Percentiles rank a stretch among this genome's conserved stretches.
These are phyloP conservation scores for Meloidogyne exigua DNA, from an alignment of 1,140 invertebrate species.

Conservation along the genomic window DNA sequence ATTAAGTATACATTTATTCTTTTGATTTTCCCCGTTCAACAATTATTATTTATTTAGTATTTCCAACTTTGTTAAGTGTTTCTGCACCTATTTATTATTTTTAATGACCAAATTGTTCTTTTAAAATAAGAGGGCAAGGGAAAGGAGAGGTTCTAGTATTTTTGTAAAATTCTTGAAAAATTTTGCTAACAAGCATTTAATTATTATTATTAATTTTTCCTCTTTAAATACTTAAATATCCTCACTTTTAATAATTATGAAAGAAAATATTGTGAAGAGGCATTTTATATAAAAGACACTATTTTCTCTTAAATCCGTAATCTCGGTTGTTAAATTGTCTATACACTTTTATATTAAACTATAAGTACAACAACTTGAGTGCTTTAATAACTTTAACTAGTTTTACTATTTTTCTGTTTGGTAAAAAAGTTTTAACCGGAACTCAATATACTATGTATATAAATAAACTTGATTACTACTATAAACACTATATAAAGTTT, in stretches of 20 bases:
- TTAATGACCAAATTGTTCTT: constrained; percentile 1
- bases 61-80: not conserved
- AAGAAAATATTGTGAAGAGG: not conserved
- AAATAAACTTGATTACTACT: not conserved
- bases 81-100: not conserved
- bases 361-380: not conserved
- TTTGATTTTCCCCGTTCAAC: not conserved
- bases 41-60: not conserved
- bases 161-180: not conserved
- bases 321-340: not conserved
- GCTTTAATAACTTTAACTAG: not conserved
- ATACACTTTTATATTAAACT: not conserved
- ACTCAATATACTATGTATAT: not conserved
- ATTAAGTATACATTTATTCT: not conserved
- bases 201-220: constrained; percentile 1
- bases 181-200: not conserved
- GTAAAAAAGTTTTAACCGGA: not conserved
- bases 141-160: not conserved
- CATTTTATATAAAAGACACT: not conserved
- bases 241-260: too few species aligned
- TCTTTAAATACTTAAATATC: not conserved
- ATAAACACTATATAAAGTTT: not conserved
- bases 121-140: not conserved
- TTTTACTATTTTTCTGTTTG: not conserved
- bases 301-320: not conserved